Conservation (phyloP, 2,888 invertebrate genomes). For the Tipula helvola region DNA sequence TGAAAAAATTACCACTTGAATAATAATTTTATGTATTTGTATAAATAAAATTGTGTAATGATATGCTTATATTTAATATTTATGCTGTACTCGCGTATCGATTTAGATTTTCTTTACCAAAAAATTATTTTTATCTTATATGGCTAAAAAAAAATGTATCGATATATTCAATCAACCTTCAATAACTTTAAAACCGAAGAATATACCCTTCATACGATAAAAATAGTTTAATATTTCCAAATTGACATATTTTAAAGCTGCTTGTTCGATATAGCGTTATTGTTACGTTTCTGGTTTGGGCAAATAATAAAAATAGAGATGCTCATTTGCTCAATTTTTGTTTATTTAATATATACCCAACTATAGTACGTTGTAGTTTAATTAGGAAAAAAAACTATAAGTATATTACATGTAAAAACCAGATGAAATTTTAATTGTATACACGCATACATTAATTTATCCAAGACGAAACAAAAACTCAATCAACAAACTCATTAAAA, state of each 20-base stretch:
- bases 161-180: neutral
- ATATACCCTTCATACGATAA: neutral
- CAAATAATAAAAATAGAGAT: neutral
- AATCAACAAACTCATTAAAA: constrained; percentile 4
- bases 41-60: neutral
- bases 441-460: neutral
- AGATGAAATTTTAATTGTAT: neutral
- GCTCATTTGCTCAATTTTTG: neutral
- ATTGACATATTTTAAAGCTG: neutral
- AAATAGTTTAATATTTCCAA: neutral
- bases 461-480: neutral
- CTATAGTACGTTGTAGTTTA: neutral
- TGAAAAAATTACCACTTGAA: neutral
- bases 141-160: too few relatives aligned
- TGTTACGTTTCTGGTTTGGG: neutral
- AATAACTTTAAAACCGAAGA: neutral
- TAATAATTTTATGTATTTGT: neutral
- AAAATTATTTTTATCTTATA: neutral
- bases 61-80: neutral
- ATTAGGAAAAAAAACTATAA: neutral
- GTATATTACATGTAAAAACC: neutral
- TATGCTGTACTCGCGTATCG: neutral
- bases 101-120: neutral
- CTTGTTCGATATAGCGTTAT: neutral
- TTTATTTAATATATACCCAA: too few relatives aligned